Percentiles rank a stretch among this genome's conserved stretches.
Evolutionary conservation across 2,888 invertebrate genomes (phyloP).

Genomic region (Cistogaster globosa): DNA sequence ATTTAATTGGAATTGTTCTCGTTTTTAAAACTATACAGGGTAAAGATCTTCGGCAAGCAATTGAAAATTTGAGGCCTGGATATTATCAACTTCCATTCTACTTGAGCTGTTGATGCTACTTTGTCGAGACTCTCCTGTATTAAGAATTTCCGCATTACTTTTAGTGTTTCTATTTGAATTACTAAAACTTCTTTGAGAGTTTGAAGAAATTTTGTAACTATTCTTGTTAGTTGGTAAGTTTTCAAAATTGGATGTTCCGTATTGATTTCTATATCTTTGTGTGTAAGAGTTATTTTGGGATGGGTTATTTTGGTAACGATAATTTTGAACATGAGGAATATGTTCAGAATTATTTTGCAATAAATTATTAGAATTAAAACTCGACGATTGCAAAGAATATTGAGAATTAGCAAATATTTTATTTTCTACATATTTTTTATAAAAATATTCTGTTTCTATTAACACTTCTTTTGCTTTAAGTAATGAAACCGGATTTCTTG

Average conservation of each 20-base stretch:
- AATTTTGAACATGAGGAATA: not conserved
- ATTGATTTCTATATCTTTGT: too few relatives aligned
- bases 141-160: not conserved
- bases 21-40: conserved; percentile 49
- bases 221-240: too few relatives aligned
- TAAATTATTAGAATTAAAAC: too few relatives aligned
- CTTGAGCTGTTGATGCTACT: not conserved
- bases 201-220: too few relatives aligned
- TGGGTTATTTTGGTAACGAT: too few relatives aligned
- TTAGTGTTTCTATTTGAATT: not conserved
- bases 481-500: conserved; percentile 25
- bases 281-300: too few relatives aligned
- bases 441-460: conserved; percentile 6
- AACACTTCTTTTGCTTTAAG: conserved; percentile 49
- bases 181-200: not conserved
- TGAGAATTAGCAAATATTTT: too few relatives aligned
- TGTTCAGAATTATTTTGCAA: not conserved
- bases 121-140: not conserved
- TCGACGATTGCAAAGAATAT: not conserved
- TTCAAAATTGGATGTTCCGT: too few relatives aligned
- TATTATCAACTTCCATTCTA: conserved; percentile 38
- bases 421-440: conserved; percentile 2
- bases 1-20: conserved; percentile 36
- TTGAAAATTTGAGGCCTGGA: conserved; percentile 46
- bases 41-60: conserved; percentile 23